Evolutionary conservation across 2,113 vertebrate genomes (phyloP), one percentile per base, ranked within the genome.

Genomic region (Antennarius striatus): DNA sequence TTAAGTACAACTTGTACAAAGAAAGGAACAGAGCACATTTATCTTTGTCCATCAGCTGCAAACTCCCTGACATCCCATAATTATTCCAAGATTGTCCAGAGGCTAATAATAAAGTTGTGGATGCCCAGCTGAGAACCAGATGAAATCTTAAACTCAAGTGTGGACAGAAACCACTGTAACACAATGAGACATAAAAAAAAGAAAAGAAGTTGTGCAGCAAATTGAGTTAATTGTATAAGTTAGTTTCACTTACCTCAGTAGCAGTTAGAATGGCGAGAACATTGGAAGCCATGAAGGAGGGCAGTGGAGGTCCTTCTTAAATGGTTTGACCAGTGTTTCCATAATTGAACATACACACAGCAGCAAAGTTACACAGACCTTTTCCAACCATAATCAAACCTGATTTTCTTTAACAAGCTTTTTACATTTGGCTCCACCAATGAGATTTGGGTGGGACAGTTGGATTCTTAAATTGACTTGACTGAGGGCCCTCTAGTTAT

Each of bases 21-120:
- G 62, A 60, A 51, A 61, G 43, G 65, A 78, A 58, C 71, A 63
- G 40, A 50, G 45, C n/a, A 14, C 43, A 85, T 83, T 85, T 80
- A 86, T 67, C 65, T 51, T 67, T 78, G 77, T 87, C 77, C 71
- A 73, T 81, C 72, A 81, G 69, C 30, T 48, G 22, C 12, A 1
- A 68, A 45, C 66, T 43, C 61, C 69, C 49, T 66, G 73, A 88
- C 81, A 86, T 81, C 71, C 86, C 57, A 47, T 86, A 89, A 90
- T 92, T 88, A 88, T 67, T 43, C 73, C 48, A 50, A 28, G 39
- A 17, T 76, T 8, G 53, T 71, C 73, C 77, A 28, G 50, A 48
- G 55, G 51, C 61, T 87, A 80, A 80, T 86, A 69, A 88, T 78
- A 68, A 75, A 59, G 62, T 42, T 42, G 17, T 5, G 47, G 61